These are phyloP conservation scores for Oscheius myriophilus DNA, from an alignment of 2,888 invertebrate genomes.

Conservation along the genomic window DNA sequence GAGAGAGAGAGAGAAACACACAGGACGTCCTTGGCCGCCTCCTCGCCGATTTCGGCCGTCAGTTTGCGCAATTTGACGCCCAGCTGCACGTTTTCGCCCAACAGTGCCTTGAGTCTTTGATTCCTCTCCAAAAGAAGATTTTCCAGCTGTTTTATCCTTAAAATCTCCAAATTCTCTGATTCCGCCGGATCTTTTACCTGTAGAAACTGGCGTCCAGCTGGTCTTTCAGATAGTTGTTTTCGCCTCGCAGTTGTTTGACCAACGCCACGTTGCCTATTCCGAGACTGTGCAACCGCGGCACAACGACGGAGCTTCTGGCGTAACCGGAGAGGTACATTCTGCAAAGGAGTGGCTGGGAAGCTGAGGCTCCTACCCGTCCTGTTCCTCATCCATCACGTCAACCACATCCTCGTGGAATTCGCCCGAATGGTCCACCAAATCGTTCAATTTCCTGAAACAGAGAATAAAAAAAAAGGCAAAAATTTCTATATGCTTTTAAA, in stretches of 20 bases:
- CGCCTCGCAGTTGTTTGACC: conserved; percentile 37
- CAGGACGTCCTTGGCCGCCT: conserved; percentile 34
- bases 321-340: no score
- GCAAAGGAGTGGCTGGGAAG: no score
- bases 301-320: no score
- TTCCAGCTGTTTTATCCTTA: conserved; percentile 45
- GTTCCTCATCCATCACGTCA: background rate
- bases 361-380: background rate
- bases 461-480: background rate
- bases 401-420: background rate
- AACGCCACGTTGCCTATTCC: conserved; percentile 23
- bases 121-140: conserved; percentile 40
- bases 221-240: conserved; percentile 39
- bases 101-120: conserved; percentile 34
- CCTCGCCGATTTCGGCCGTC: conserved; percentile 33
- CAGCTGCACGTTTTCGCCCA: conserved; percentile 40
- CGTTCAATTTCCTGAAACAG: background rate
- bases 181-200: no score
- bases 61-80: conserved; percentile 32
- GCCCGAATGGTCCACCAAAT: background rate
- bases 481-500: no score
- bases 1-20: background rate
- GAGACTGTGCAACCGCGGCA: background rate
- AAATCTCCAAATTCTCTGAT: no score
- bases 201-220: conserved; percentile 35